Evolutionary conservation across 2,113 vertebrate genomes (phyloP), one percentile per base, ranked within the genome.

Genomic region (Daphoenositta chrysoptera): DNA sequence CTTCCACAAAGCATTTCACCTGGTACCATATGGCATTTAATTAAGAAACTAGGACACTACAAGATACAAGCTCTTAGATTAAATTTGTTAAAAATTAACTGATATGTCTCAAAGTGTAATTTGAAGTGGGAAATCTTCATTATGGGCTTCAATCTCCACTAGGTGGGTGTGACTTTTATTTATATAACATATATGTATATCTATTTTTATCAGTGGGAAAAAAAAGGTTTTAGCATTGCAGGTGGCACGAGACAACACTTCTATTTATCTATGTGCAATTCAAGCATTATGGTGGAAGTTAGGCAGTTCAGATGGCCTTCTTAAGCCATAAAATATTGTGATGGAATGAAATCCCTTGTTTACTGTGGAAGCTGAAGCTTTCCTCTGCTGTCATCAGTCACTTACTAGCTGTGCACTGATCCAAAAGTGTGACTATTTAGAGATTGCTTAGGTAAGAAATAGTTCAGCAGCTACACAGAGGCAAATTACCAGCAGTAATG

Each of bases 21-120:
- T 95, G 60, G 51, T 56, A 72, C 65, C 84, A 89, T 85, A 84
- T 64, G 65, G 69, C n/a, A 65, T 79, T 93, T 87, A 84, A 87
- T 94, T 84, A 89, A 79, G 93, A 91, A 97, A 92, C 31, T 56
- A 57, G 70, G 84, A 72, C 60, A 82, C 17, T 63, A 47, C 19
- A 82, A 79, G 17, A 84, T 51, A 87, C 57, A 87, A 83, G 35
- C 10, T 54, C 37, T 82, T 69, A 16, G 47, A 75, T 78, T 75
- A 79, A 64, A 72, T 70, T 78, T 87, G 64, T 82, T 87, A 48
- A 89, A 91, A 91, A 82, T 71, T 79, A 89, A 83, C 70, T 42
- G 33, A 50, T 72, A 82, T 37, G 63, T 94, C 53, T 87, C 26
- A 40, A 87, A 91, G 45, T 82, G 40, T 22, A 72, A 9, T 80